Evolutionary conservation across 2,797 vertebrate genomes (phyloP), one percentile per base, ranked within the genome.

Genomic region (Chloroceryle amazona): DNA sequence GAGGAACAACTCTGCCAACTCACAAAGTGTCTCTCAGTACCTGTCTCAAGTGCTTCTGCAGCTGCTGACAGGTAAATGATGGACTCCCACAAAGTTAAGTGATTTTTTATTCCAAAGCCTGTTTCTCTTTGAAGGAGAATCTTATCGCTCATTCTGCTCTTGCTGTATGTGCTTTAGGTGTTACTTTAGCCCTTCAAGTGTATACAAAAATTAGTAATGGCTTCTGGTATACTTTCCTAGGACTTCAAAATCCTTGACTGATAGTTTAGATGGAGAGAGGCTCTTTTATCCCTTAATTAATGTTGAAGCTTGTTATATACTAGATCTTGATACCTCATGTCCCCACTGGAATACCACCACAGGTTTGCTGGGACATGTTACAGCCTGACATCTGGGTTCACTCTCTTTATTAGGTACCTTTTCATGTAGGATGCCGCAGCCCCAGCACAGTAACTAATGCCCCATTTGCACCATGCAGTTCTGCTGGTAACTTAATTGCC

Each of bases 401-500:
- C 75, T 71, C 67, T 39, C 11, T 86, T 83, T 62, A 22, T n/a
- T 46, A 33, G 14, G 11, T 47, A 23, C 46, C 14, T 88, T 84
- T 28, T 71, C 11, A 3, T 11, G 39, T 10, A 18, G 0, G 1
- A 20, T 63, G 42, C 83, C 84, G 49, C n/a, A 89, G 66, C 61
- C 65, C 65, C 60, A 90, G 74, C 66, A 37, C 19, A 23, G 54
- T 46, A 46, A 65, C 14, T 79, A 65, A 87, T 28, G 42, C 46
- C 49, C 79, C 0, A 0, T 54, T 54, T 79, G 54, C 17, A 70
- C 58, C 63, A 52, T 0, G 0, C 42, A 87, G 17, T 76, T 80
- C 44, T 3, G 3, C 60, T 91, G 52, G 12, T 60, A 78, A 78
- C 93, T 90, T 85, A 79, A 92, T 41, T 62, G 39, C 46, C 46